phyloP scores from a whole-genome alignment of 2,888 invertebrate species.

The Eurytoma adleriae region DNA sequence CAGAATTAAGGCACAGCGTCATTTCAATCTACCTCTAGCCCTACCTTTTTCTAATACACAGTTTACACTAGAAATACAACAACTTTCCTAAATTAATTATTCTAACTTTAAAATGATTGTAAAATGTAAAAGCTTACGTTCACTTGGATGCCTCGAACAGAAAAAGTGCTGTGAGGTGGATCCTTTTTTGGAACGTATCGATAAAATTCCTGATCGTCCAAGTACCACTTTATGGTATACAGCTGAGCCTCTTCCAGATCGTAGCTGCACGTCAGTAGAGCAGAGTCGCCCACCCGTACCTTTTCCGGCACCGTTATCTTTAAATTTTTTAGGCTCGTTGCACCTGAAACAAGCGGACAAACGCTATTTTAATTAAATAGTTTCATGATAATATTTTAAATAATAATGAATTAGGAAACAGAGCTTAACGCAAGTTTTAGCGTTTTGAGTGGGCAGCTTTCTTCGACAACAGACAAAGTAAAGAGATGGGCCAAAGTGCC shows the following conservation, averaged over 20 bases:
- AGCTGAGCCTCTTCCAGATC: conserved; percentile 74
- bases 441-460: too few species aligned
- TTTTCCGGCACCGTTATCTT: conserved; percentile 70
- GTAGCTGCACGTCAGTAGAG: conserved; percentile 71
- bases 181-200: conserved; percentile 85
- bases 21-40: neutral
- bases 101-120: neutral
- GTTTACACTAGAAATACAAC: too few species aligned
- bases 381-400: too few species aligned
- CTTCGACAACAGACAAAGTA: too few species aligned
- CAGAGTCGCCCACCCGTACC: conserved; percentile 72
- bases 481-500: too few species aligned
- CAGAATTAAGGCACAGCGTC: too few species aligned
- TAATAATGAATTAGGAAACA: too few species aligned
- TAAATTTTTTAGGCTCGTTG: conserved; percentile 69
- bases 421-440: too few species aligned
- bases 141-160: conserved; percentile 82
- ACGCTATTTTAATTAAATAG: too few species aligned
- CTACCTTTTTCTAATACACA: too few species aligned
- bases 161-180: conserved; percentile 84
- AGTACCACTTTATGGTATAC: conserved; percentile 88
- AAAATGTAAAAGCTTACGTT: conserved; percentile 80
- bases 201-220: conserved; percentile 86
- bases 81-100: too few species aligned
- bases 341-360: too few species aligned